Evolutionary conservation across 2,888 invertebrate genomes (phyloP).

Genomic region (Cephalotes varians): DNA sequence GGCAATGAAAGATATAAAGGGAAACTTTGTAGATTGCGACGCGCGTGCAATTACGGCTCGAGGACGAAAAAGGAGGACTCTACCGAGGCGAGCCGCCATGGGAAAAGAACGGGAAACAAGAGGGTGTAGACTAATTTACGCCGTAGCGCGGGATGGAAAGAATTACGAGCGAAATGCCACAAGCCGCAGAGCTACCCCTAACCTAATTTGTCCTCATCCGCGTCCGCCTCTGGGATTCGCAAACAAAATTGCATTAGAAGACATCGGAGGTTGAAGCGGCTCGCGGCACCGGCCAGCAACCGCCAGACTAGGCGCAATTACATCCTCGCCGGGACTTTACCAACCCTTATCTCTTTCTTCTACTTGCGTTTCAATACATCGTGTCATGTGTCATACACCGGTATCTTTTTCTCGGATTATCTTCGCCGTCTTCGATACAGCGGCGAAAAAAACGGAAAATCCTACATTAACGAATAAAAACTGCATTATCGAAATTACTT

Average conservation of each 20-base stretch:
- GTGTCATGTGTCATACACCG: constrained; percentile 37
- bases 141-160: constrained; percentile 48
- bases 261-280: constrained; percentile 59
- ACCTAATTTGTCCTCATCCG: constrained; percentile 78
- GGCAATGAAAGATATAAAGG: constrained; percentile 22
- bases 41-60: constrained; percentile 35
- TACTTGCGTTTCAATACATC: constrained; percentile 46
- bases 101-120: constrained; percentile 13
- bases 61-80: constrained; percentile 27
- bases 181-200: constrained; percentile 68
- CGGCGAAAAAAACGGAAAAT: neutral
- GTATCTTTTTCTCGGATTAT: constrained; percentile 15
- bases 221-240: constrained; percentile 75
- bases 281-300: constrained; percentile 23
- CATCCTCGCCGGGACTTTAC: constrained; percentile 60
- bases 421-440: neutral
- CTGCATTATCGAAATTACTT: neutral
- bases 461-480: neutral
- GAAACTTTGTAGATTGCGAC: constrained; percentile 21
- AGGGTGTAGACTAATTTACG: constrained; percentile 26
- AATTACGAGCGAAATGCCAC: constrained; percentile 66
- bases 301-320: constrained; percentile 41
- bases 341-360: constrained; percentile 31
- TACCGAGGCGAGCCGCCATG: neutral
- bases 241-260: constrained; percentile 81